A percentile compares a stretch with the other conserved stretches of the same genome.
phyloP scores from a whole-genome alignment of 2,113 vertebrate genomes.

The Cebus imitator region DNA sequence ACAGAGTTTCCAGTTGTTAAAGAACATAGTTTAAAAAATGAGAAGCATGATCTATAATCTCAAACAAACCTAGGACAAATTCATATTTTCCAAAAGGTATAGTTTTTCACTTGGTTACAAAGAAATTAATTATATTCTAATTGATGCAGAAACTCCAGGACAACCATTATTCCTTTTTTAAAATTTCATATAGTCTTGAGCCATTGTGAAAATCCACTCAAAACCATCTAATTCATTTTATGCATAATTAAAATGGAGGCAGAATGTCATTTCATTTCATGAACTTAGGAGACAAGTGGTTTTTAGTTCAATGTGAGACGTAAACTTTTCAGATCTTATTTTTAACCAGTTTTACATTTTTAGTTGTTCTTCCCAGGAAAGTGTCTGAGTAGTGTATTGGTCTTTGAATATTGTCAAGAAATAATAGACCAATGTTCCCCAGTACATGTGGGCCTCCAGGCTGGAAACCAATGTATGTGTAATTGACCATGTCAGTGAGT shows the following conservation, averaged over 20 bases:
- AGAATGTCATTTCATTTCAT: constrained; percentile 68
- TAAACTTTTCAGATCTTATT: constrained; percentile 70
- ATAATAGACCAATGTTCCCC: constrained; percentile 52
- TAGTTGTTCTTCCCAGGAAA: constrained; percentile 71
- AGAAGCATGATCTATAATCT: constrained; percentile 80
- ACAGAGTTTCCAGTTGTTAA: constrained; percentile 83
- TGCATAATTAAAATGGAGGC: constrained; percentile 75
- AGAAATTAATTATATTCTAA: constrained; percentile 65
- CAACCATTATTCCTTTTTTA: constrained; percentile 48
- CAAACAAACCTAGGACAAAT: constrained; percentile 73
- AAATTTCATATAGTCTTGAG: constrained; percentile 66
- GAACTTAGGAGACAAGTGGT: constrained; percentile 58
- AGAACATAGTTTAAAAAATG: constrained; percentile 77
- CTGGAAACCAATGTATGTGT: constrained; percentile 63
- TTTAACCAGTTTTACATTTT: constrained; percentile 73
- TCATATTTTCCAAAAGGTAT: constrained; percentile 78
- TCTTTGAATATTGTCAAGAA: constrained; percentile 71
- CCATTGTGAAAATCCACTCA: constrained; percentile 63
- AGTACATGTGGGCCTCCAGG: constrained; percentile 50
- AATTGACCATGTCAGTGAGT: constrained; percentile 57
- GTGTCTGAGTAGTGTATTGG: constrained; percentile 63
- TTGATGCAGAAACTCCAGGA: constrained; percentile 56
- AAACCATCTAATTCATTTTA: constrained; percentile 62
- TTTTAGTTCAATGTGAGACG: constrained; percentile 68
- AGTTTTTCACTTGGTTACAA: constrained; percentile 69